phyloP scores from a whole-genome alignment of 2,113 vertebrate species.

The Glareola pratincola region DNA sequence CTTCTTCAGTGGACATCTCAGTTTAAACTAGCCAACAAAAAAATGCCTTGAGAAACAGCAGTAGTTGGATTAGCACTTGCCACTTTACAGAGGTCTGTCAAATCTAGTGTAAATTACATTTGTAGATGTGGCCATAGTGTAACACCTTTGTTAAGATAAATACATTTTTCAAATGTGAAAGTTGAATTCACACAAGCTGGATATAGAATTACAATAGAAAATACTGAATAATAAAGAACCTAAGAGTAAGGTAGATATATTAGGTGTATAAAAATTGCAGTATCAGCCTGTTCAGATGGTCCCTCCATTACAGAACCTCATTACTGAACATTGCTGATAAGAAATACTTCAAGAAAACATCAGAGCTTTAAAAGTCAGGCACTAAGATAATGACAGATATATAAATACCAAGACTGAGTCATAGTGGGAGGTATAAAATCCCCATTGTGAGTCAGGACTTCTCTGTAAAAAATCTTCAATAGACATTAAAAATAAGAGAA shows the following conservation, averaged over 20 bases:
- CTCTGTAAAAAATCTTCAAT: background rate
- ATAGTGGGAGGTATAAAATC: background rate
- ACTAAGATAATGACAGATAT: background rate
- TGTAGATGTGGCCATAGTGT: background rate
- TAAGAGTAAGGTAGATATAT: background rate
- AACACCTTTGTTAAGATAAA: background rate
- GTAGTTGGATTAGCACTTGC: background rate
- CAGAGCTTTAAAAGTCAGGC: background rate
- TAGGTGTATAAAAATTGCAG: background rate
- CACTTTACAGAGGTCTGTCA: background rate
- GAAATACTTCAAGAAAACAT: background rate
- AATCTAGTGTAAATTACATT: background rate
- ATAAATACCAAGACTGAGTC: background rate
- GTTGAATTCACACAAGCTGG: background rate
- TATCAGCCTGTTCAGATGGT: background rate
- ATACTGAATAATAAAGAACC: background rate
- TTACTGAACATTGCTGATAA: rapidly evolving
- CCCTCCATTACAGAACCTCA: background rate
- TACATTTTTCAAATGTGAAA: background rate
- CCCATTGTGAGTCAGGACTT: background rate
- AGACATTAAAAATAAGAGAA: background rate
- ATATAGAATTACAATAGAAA: background rate
- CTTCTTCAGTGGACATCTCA: background rate
- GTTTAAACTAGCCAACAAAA: background rate
- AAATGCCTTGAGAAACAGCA: background rate